Conservation (phyloP, 2,888 invertebrate species). For the Phengaris alcon region DNA sequence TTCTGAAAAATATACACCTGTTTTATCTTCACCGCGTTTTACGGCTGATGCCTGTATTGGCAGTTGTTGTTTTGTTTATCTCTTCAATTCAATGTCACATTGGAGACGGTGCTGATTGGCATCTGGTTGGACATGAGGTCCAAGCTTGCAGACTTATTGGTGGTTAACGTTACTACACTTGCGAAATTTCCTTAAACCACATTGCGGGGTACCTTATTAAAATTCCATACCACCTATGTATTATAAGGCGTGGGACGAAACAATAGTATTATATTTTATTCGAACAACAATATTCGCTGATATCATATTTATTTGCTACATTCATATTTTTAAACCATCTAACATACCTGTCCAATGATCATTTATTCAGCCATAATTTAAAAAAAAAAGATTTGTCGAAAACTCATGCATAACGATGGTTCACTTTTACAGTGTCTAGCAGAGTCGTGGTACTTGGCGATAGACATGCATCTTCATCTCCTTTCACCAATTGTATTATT, state of each 20-base stretch:
- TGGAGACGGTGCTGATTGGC: conserved; percentile 55
- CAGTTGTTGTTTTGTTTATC: conserved; percentile 51
- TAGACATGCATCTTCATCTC: conserved; percentile 44
- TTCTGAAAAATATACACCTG: conserved; percentile 53
- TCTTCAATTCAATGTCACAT: conserved; percentile 51
- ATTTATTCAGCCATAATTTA: too few relatives aligned
- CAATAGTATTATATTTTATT: not conserved
- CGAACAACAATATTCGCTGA: not conserved
- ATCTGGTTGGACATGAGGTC: conserved; percentile 35
- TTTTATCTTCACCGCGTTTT: conserved; percentile 60
- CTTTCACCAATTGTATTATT: conserved; percentile 43
- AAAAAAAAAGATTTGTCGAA: not conserved
- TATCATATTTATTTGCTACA: too few relatives aligned
- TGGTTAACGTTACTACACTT: conserved; percentile 60
- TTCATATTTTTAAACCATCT: too few relatives aligned
- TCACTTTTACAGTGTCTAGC: conserved; percentile 40
- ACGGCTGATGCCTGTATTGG: conserved; percentile 57
- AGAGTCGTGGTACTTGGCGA: conserved; percentile 43
- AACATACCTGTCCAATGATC: too few relatives aligned
- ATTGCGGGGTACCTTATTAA: conserved; percentile 41
- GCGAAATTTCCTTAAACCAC: conserved; percentile 54
- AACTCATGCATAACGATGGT: not conserved
- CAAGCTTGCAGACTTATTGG: conserved; percentile 55
- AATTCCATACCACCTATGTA: too few relatives aligned
- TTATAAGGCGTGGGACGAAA: too few relatives aligned